These are phyloP conservation scores for Theonella swinhoei DNA, from an alignment of 37 sponge, comb jelly and placozoan species.

Conservation along the genomic window DNA sequence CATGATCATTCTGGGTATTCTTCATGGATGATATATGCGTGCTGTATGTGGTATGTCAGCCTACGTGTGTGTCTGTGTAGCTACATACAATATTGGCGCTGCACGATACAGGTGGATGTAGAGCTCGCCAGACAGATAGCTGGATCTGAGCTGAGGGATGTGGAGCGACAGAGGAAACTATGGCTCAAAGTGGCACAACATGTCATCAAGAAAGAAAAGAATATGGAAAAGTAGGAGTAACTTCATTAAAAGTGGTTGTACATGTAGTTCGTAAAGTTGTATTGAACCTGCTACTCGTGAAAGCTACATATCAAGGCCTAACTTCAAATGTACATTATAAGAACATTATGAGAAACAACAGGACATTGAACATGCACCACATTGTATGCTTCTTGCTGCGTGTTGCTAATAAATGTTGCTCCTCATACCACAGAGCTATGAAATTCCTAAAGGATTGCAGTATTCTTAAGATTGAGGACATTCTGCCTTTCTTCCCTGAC, in stretches of 20 bases:
- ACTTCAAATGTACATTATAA: too few species aligned
- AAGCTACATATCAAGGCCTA: neutral
- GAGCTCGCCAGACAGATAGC: constrained; percentile 76
- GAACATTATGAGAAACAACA: too few species aligned
- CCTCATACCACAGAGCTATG: constrained; percentile 66
- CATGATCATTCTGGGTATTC: too few species aligned
- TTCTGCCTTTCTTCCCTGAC: constrained; percentile 95
- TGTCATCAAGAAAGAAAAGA: constrained; percentile 80
- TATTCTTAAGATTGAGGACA: constrained; percentile 93
- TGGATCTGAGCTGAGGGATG: constrained; percentile 31
- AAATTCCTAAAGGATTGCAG: constrained; percentile 75
- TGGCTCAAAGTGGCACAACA: constrained; percentile 93
- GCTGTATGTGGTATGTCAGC: too few species aligned
- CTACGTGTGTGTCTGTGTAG: too few species aligned
- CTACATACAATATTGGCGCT: too few species aligned
- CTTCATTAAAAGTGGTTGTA: neutral
- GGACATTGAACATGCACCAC: too few species aligned
- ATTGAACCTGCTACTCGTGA: neutral
- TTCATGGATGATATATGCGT: too few species aligned
- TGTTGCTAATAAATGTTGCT: too few species aligned
- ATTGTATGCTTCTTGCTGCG: too few species aligned
- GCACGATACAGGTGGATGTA: constrained; percentile 67
- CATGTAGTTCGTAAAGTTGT: neutral
- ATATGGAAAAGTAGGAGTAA: constrained; percentile 15
- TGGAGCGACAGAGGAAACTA: constrained; percentile 83